Percentiles rank a stretch among this genome's conserved stretches.
Conservation (phyloP, 2,797 vertebrate genomes). For the Poecilia picta region DNA sequence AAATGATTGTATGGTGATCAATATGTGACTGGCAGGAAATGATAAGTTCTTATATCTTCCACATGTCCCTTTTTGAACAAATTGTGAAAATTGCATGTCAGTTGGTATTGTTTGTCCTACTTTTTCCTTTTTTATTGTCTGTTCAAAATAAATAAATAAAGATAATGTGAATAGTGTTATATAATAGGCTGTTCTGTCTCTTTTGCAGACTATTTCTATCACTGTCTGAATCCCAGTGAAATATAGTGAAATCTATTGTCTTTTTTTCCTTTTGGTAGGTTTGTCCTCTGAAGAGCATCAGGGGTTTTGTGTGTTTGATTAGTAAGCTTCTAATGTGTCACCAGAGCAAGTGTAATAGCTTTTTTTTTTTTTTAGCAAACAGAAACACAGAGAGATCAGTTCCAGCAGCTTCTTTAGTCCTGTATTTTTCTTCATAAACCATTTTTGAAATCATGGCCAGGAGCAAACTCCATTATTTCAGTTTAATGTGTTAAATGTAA, state of each 20-base stretch:
- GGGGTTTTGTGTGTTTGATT: constrained; percentile 32
- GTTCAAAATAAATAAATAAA: constrained; percentile 11
- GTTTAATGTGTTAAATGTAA: constrained; percentile 20
- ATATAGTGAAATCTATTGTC: constrained; percentile 2
- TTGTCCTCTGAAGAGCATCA: constrained; percentile 47
- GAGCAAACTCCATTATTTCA: neutral
- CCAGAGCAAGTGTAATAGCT: constrained; percentile 25
- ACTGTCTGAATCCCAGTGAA: constrained; percentile 23
- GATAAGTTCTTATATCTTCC: no score
- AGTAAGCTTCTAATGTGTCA: constrained; percentile 35
- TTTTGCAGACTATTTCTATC: constrained; percentile 22
- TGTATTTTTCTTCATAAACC: constrained; percentile 7
- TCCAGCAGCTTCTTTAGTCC: constrained; percentile 13
- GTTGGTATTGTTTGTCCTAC: no score
- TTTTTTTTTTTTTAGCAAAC: constrained; percentile 32
- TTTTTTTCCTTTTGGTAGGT: neutral
- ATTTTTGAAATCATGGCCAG: neutral
- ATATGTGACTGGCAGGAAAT: no score
- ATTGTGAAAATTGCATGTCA: no score
- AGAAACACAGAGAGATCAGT: constrained; percentile 26
- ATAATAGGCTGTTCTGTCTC: constrained; percentile 36
- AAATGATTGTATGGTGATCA: no score
- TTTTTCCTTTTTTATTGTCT: no score
- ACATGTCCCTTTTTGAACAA: no score
- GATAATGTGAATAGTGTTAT: constrained; percentile 29